Base-by-base conservation (phyloP, 2,888 invertebrate species). In the Megastigmus dorsalis region DNA sequence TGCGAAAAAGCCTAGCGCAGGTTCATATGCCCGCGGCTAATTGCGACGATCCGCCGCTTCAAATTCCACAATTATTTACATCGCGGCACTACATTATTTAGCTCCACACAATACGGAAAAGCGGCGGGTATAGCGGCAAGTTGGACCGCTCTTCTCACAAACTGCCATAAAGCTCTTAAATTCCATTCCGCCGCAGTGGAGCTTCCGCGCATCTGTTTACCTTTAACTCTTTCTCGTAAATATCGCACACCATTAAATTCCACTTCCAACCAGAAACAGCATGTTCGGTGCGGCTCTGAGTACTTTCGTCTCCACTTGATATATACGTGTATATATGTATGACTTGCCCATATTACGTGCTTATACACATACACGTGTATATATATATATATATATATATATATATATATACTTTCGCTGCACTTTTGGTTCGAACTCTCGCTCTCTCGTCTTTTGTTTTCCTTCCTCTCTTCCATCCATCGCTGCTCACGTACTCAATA, bases 161-260 rank as follows among this genome's bases (percentile, higher is more conserved):
- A 63, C 50, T 63, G 36, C 15, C 48, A 36, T 48, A 63, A 63
- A 50, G 63, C 65, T 65, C 65, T 65, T 65, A 30, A 65, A 65
- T 65, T 54, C 18, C 50, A 63, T 63, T 50, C 36, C 18, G 10
- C n/a, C 6, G 18, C 18, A 28, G 6, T 18, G n/a, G 9, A 6
- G 41, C 23, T 20, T n/a, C 0, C 13, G 13, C 54, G 28, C 57
- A 48, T 52, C 60, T 69, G 57, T 60, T 69, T 60, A 60, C 60
- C 69, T 60, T 59, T 60, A 69, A 59, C 59, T 69, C 60, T 69
- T 50, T 69, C 50, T 48, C 48, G 20, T 63, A 71, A 71, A 71
- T 65, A 63, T 71, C 48, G 48, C 57, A 45, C 57, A 30, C 57
- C 38, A 63, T 71, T 65, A 71, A 71, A 71, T 71, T 71, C 55